Base-by-base conservation (phyloP, 1,140 invertebrate species). In the Nautilus pompilius region DNA sequence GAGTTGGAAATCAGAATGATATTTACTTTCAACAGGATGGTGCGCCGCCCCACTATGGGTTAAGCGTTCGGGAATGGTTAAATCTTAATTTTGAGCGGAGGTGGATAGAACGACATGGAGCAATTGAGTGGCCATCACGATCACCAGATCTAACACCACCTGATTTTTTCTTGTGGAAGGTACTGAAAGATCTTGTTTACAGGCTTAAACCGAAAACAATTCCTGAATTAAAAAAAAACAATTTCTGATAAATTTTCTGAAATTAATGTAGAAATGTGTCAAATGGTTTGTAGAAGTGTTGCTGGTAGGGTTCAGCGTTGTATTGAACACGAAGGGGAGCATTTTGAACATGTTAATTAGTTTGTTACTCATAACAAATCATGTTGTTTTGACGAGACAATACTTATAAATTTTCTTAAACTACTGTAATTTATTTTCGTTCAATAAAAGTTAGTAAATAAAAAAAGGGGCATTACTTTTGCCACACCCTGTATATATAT, bases 201-300 rank as follows among this genome's bases (percentile, higher is more conserved):
- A 41, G n/a, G 8, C n/a, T 41, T 46, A 46, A 46, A 22, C 45
- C 45, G 13, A 46, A 46, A 46, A 13, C 45, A 46, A 46, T 13
- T 46, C 13, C 3, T 4, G 13, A 46, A 46, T 46, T 46, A n/a
- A 46, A 46, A 46, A 13, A 3, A 3, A 20, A 22, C 3, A 46
- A 46, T 46, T 46, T 46, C 45, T 20, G 13, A 46, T 46, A 46
- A 46, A 4, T 46, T 46, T 46, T 22, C n/a, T 46, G 13, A n/a
- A 13, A 3, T 13, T 46, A 46, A 17, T 22, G 24, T 46, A 13
- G 49, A 53, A 24, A 24, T 53, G 22, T 53, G 49, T 53, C 49
- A 53, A 53, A 53, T 15, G 24, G 49, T 53, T 53, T 53, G 49
- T 53, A 53, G 29, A 53, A 53, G 22, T 53, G 49, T 26, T 53